These are phyloP conservation scores for Thamnaconus septentrionalis DNA, from an alignment of 2,113 vertebrate species.

Conservation along the genomic window DNA sequence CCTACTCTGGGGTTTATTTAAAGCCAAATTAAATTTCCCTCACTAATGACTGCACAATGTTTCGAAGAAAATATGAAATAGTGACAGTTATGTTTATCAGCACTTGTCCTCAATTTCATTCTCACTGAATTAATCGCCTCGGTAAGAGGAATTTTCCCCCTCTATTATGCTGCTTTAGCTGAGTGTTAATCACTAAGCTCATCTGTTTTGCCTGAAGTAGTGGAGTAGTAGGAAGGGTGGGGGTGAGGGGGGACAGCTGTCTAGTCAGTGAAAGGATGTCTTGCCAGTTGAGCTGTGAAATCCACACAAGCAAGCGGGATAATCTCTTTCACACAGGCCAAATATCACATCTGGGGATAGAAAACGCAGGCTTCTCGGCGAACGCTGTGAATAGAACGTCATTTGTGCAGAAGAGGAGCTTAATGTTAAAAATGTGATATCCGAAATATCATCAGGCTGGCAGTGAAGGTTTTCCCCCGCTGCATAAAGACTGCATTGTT, in stretches of 20 bases:
- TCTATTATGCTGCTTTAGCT: constrained; percentile 42
- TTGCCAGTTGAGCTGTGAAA: constrained; percentile 67
- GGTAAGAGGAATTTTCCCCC: constrained; percentile 42
- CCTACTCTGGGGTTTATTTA: too few species aligned
- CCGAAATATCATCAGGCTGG: too few species aligned
- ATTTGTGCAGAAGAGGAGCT: not conserved
- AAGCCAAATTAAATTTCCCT: too few species aligned
- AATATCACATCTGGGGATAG: constrained; percentile 26
- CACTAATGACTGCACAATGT: not conserved
- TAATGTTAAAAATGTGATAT: not conserved
- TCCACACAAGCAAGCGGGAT: constrained; percentile 60
- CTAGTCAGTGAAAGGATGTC: constrained; percentile 48
- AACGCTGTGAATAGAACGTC: not conserved
- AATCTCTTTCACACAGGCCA: constrained; percentile 55
- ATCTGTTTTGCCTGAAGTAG: constrained; percentile 61
- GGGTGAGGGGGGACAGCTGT: constrained; percentile 48
- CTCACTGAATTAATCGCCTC: constrained; percentile 43
- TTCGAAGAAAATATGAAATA: constrained; percentile 29
- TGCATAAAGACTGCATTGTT: too few species aligned
- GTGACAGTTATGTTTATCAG: constrained; percentile 26
- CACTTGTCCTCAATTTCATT: constrained; percentile 26
- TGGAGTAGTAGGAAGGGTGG: constrained; percentile 18
- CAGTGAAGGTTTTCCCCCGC: too few species aligned
- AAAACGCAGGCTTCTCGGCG: too few species aligned
- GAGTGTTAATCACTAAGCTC: constrained; percentile 52